Evolutionary conservation across 2,113 vertebrate species (phyloP).

Genomic region (Megaceryle torquata): DNA sequence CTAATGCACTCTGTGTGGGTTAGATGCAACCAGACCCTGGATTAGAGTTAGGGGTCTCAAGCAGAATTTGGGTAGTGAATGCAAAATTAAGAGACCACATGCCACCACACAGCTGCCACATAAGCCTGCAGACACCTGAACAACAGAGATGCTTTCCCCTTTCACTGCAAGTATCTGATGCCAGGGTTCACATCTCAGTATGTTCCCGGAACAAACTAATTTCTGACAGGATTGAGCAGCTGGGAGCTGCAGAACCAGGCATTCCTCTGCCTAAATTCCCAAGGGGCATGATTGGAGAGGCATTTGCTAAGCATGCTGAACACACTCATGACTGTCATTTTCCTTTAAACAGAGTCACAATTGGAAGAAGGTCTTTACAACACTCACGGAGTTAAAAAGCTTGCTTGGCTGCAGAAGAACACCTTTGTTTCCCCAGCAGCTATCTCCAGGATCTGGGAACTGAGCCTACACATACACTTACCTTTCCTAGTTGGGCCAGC

Average conservation of each 20-base stretch:
- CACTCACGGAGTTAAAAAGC: accelerated
- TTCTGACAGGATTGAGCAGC: slow-evolving; percentile 6
- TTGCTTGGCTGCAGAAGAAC: background rate
- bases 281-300: background rate
- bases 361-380: background rate
- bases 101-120: background rate
- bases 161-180: accelerated
- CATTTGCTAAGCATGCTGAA: background rate
- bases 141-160: background rate
- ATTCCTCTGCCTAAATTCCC: background rate
- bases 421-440: background rate
- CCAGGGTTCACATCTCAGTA: background rate
- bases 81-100: background rate
- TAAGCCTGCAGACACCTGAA: background rate
- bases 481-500: background rate
- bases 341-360: background rate
- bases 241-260: background rate
- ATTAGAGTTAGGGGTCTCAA: background rate
- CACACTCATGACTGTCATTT: background rate
- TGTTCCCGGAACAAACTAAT: accelerated
- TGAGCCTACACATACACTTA: background rate
- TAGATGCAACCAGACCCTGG: accelerated
- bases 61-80: background rate
- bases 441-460: background rate
- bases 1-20: background rate